Evolutionary conservation across 1,140 invertebrate species (phyloP).

Genomic region (Portunus trituberculatus): DNA sequence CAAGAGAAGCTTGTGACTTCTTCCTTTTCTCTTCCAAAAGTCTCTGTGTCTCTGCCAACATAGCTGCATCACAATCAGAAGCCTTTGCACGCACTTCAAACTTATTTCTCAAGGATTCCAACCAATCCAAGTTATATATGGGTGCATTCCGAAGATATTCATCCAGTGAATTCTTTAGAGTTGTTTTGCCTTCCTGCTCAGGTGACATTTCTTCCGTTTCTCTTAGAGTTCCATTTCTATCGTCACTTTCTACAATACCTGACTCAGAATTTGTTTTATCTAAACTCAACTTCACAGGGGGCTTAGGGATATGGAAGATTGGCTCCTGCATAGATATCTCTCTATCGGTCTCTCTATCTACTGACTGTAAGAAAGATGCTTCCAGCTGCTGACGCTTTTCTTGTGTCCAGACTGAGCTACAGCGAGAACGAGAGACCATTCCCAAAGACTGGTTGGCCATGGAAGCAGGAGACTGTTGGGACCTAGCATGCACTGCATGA

Average conservation of each 20-base stretch:
- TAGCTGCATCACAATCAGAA: conserved; percentile 48
- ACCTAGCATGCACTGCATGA: background rate
- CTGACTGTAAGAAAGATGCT: background rate
- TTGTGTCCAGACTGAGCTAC: conserved; percentile 50
- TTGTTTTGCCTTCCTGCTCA: background rate
- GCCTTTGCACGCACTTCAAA: conserved; percentile 47
- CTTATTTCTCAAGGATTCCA: conserved; percentile 43
- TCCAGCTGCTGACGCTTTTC: conserved; percentile 61
- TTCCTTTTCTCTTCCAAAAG: conserved; percentile 53
- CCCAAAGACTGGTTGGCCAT: conserved; percentile 31
- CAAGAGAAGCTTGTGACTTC: conserved; percentile 56
- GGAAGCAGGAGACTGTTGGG: conserved; percentile 31
- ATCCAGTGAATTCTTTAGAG: conserved; percentile 45
- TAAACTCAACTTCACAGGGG: background rate
- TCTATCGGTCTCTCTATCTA: background rate
- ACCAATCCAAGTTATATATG: conserved; percentile 57
- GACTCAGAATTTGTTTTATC: conserved; percentile 26
- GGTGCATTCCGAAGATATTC: background rate
- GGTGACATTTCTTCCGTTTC: background rate
- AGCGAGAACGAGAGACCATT: conserved; percentile 55
- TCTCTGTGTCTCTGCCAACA: conserved; percentile 56
- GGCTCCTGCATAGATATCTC: background rate
- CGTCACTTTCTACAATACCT: background rate
- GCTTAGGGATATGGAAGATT: conserved; percentile 49
- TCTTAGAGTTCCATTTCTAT: background rate